Base-by-base conservation (phyloP, 1,140 invertebrate species). In the Maniola jurtina region DNA sequence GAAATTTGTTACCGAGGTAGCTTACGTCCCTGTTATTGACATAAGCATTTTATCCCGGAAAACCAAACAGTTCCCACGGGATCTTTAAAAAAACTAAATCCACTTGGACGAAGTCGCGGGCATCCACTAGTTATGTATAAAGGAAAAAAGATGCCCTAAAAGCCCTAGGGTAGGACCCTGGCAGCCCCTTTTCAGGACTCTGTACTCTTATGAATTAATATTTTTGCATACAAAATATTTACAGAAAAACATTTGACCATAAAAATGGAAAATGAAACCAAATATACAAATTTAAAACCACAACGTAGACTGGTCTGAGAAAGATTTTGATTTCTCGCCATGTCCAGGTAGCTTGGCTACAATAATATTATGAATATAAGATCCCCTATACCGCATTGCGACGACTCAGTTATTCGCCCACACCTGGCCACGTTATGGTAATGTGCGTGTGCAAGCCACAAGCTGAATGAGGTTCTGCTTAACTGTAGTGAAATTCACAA, bases 341-440 rank as follows among this genome's bases (percentile, higher is more conserved):
- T 72, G 63, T 73, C 73, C 71, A 69, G 63, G 71, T 72, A 73
- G 73, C 73, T 69, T 64, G 67, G 68, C 64, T 75, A 79, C 78
- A 81, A 83, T 79, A 86, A 81, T 81, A 82, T 80, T 82, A 83
- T 83, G 82, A 86, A 84, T 82, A 84, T 81, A 80, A 85, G 79
- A 85, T 83, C 74, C 68, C 66, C 68, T 68, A 72, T 76, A 77
- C 81, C 80, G 84, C 84, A 86, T 80, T 86, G 84, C 84, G 84
- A 83, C 81, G 81, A 77, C 74, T 86, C 78, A 82, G 80, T 81
- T 86, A 86, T 85, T 86, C 79, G 76, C 79, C 71, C 76, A 84
- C 86, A 88, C 86, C 86, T 88, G 86, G 73, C 76, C 73, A 76
- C 72, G 75, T 71, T 83, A 84, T 84, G 81, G 73, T 80, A 83